Base-by-base conservation (phyloP, 2,113 vertebrate species). In the Amblyopsis rosae region DNA sequence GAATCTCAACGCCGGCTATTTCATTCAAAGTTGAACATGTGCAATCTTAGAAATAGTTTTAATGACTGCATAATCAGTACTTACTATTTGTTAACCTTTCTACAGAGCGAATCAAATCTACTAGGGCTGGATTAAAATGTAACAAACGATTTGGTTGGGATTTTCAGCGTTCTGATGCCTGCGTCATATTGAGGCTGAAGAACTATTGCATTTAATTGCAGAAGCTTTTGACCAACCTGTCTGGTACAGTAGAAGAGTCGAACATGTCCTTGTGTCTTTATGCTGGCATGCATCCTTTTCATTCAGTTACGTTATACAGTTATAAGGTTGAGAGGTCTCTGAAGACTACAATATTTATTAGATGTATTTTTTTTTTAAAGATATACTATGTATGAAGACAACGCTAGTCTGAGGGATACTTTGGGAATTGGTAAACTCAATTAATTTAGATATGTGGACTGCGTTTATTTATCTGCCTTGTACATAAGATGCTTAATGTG, bases 231-330 rank as follows among this genome's bases (percentile, higher is more conserved):
- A 73, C 48, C 17, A 8, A 13, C 57, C 33, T 67, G 46, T 57
- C 7, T 41, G 35, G 35, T 41, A 13, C 45, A 10, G 11, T 54
- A 50, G 17, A 81, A 35, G 26, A 26, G 26, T 26, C 2, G 26
- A 26, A 26, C 26, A 54, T 12, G 56, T 67, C 73, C 75, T 82
- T 70, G 47, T 55, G 16, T 26, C 77, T 79, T 47, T 67, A 77
- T 10, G 8, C 16, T 1, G 19, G 65, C 48, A 54, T 15, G 32
- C 4, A 59, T 60, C 16, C 13, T 48, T 26, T 55, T 1, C 70
- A 8, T 41, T 41, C 35, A 0, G 35, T 19, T 65, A 46, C 68
- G 75, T 72, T 50, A 41, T 70, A 49, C 54, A 58, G 66, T 60
- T 58, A 35, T 17, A 16, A 59, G 50, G 50, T 59, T 65, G 35